Percentiles rank a stretch among this genome's conserved stretches.
Evolutionary conservation across 2,797 vertebrate genomes (phyloP).

Genomic region (Nannoperca australis): DNA sequence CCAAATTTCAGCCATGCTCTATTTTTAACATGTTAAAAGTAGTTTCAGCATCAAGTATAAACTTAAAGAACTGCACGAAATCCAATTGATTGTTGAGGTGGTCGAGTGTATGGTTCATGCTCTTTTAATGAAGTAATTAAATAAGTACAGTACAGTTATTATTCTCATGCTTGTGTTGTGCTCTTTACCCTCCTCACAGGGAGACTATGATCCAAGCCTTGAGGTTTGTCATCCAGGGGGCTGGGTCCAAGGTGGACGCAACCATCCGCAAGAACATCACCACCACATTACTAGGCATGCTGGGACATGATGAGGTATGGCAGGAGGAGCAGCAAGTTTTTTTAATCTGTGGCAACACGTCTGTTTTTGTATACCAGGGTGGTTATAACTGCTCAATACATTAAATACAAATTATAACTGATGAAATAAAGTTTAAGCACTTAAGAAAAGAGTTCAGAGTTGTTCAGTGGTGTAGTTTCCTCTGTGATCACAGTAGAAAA

Average conservation of each 20-base stretch:
- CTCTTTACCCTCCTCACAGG: conserved; percentile 76
- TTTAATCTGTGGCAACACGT: conserved; percentile 5
- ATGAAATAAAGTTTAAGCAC: background rate
- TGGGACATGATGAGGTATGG: conserved; percentile 98
- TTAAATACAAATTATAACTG: background rate
- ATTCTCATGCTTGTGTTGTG: background rate
- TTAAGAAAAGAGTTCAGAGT: background rate
- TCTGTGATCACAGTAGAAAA: conserved; percentile 56
- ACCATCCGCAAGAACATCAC: conserved; percentile 92
- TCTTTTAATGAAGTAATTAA: too few species aligned
- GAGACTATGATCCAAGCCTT: conserved; percentile 98
- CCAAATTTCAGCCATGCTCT: background rate
- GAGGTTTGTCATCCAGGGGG: conserved; percentile 95
- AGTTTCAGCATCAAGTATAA: background rate
- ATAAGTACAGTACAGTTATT: background rate
- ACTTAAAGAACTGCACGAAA: background rate
- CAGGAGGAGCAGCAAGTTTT: conserved; percentile 1
- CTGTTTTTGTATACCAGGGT: background rate
- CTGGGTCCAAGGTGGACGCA: conserved; percentile 94
- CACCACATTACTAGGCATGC: conserved; percentile 92
- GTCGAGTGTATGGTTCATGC: background rate
- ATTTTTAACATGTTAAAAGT: background rate
- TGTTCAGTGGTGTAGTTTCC: conserved; percentile 25
- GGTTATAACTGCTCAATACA: background rate
- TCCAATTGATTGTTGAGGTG: background rate